Conservation (phyloP, 1,140 invertebrate species). For the Dinoponera quadriceps region DNA sequence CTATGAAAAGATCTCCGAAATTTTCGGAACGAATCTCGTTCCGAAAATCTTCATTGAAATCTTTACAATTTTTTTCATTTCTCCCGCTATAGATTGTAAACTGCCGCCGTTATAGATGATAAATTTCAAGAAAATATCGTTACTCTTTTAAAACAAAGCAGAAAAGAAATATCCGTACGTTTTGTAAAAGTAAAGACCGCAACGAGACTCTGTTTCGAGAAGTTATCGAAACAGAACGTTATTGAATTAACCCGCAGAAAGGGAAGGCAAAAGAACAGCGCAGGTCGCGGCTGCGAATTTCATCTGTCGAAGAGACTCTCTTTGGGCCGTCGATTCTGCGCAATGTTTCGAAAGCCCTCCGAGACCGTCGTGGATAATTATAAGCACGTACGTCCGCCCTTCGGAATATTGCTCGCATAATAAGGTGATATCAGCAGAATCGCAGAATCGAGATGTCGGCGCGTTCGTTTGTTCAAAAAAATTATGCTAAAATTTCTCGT, state of each 20-base stretch:
- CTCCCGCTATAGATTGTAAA: not conserved
- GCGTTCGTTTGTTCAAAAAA: not conserved
- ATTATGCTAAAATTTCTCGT: conserved; percentile 5
- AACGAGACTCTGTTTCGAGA: conserved; percentile 34
- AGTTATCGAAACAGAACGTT: conserved; percentile 20
- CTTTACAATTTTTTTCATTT: not conserved
- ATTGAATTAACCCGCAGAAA: conserved; percentile 14
- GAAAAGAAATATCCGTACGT: not conserved
- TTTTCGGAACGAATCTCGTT: too few relatives aligned
- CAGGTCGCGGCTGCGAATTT: not conserved
- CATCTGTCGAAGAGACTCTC: not conserved
- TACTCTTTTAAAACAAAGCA: not conserved
- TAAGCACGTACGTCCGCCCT: not conserved
- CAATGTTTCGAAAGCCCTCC: conserved; percentile 27
- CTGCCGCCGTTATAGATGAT: too few relatives aligned
- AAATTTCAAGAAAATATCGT: not conserved
- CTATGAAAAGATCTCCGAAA: too few relatives aligned
- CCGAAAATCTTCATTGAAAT: not conserved
- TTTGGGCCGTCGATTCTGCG: not conserved
- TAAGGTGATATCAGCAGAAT: conserved; percentile 11
- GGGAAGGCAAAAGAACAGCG: conserved; percentile 1
- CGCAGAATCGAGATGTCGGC: conserved; percentile 23
- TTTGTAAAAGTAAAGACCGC: not conserved
- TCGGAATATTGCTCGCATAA: conserved; percentile 32
- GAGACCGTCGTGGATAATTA: conserved; percentile 38